Evolutionary conservation across 92 coral and sea anemone species (phyloP), one percentile per base, ranked within the genome.

Genomic region (Actinernus sp.): DNA sequence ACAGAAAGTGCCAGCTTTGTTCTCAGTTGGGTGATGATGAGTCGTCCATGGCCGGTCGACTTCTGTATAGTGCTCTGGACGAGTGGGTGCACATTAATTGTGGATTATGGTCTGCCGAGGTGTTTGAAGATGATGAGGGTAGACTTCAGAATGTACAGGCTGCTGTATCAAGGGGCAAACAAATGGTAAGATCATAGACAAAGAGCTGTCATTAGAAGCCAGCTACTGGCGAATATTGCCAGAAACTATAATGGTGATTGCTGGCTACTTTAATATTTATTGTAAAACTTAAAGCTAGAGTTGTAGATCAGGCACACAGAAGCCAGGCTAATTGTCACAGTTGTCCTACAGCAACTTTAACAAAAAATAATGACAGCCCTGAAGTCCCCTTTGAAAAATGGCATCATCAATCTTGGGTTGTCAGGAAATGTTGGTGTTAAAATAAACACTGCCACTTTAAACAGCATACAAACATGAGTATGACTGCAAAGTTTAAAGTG

Each of bases 101-200:
- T 80, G 98, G 96, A 0, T 63, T 94, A 61, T 94, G 98, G 98
- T 94, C 98, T 25, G 98, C 98, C 20, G 98, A 94, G 75, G 98
- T 94, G 68, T 94, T 87, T 78, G 98, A 94, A 72, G 98, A 94
- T 84, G 97, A 94, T 30, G 85, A 83, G 32, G 97, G 97, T 18
- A 68, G 97, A 36, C 83, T 94, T 53, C 98, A 94, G 76, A 94
- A 94, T 91, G 97, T 92, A 19, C 98, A 91, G 70, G 68, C 77
- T 21, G 97, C 98, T 11, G 62, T 94, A 49, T 61, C 95, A 13
- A 81, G 98, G 55, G 98, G 98, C 26, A 86, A 89, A 55, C 96
- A 89, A 69, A 90, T 93, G 97, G 98, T 93, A 36, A 63, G 92
- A 57, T n/a, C 16, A 49, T 16, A 9, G 2, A 16, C 25, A 4